Evolutionary conservation across 2,113 vertebrate genomes (phyloP).

Genomic region (Mormyrus lacerda): DNA sequence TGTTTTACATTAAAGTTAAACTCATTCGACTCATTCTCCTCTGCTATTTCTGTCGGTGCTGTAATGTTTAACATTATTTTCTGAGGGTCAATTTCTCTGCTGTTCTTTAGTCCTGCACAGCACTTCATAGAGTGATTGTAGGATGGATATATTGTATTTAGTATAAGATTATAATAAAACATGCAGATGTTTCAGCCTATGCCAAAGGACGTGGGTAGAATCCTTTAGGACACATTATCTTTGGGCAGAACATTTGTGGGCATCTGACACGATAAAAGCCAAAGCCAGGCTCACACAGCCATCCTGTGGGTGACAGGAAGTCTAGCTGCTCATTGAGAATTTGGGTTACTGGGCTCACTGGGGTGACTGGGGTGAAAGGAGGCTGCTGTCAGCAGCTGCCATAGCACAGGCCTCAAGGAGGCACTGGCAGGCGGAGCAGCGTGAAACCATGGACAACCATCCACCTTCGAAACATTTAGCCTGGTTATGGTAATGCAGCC

Average conservation of each 20-base stretch:
- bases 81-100: neutral
- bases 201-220: neutral
- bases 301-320: neutral
- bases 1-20: neutral
- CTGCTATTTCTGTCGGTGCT: neutral
- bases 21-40: neutral
- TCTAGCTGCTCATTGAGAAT: neutral
- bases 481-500: neutral
- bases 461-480: neutral
- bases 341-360: too few species aligned
- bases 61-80: neutral
- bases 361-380: neutral
- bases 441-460: neutral
- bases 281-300: neutral
- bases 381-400: neutral
- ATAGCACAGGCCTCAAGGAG: neutral
- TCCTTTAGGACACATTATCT: neutral
- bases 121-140: neutral
- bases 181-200: too few species aligned
- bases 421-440: neutral
- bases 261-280: too few species aligned
- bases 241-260: neutral
- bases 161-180: too few species aligned
- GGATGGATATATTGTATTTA: neutral
- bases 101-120: neutral